phyloP scores from a whole-genome alignment of 2,113 vertebrate genomes.

The Myiagra hebetior region DNA sequence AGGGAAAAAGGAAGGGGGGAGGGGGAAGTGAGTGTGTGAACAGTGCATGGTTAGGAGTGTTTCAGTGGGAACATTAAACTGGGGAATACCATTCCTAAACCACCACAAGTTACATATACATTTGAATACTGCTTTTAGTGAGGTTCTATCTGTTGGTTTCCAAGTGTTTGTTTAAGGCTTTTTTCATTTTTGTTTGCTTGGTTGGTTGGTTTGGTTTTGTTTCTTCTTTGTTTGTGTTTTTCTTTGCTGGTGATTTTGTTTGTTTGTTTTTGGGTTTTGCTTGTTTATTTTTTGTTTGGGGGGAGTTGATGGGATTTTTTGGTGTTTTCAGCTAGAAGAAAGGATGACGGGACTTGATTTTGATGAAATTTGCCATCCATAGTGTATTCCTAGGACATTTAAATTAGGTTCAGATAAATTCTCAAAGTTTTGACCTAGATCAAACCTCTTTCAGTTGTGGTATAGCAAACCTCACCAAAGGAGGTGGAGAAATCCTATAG shows the following conservation, averaged over 20 bases:
- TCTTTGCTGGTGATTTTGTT: neutral
- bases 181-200: neutral
- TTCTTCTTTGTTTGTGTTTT: neutral
- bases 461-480: neutral
- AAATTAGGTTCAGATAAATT: neutral
- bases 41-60: neutral
- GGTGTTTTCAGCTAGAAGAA: neutral
- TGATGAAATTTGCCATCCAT: neutral
- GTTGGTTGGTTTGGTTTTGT: accelerated
- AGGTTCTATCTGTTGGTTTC: neutral
- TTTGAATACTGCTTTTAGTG: neutral
- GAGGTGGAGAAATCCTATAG: neutral
- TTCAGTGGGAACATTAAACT: neutral
- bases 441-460: neutral
- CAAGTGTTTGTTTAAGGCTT: neutral
- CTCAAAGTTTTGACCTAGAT: neutral
- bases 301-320: neutral
- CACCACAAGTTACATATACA: neutral
- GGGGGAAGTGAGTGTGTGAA: too few relatives aligned
- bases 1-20: neutral
- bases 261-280: neutral
- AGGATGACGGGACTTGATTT: neutral
- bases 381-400: neutral
- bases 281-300: neutral
- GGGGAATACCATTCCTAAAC: neutral